Evolutionary conservation across 2,797 vertebrate genomes (phyloP).

Genomic region (Hemibagrus guttatus): DNA sequence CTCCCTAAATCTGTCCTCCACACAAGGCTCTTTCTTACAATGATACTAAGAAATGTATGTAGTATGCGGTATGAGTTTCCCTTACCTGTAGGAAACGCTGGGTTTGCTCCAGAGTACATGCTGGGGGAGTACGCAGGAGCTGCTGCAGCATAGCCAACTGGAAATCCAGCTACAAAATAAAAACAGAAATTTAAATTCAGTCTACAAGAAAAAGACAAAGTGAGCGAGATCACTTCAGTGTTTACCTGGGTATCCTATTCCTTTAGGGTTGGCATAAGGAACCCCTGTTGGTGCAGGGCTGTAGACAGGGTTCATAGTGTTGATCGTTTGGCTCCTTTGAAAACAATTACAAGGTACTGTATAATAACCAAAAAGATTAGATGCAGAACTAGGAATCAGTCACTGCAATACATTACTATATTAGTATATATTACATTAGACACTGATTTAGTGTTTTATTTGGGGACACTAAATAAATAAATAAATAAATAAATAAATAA

Average conservation of each 20-base stretch:
- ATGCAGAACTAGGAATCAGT: neutral
- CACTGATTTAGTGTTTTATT: neutral
- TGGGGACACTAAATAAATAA: too few species aligned
- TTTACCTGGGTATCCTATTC: slow-evolving; percentile 94
- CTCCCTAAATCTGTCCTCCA: neutral
- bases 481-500: too few species aligned
- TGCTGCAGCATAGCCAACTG: slow-evolving; percentile 91
- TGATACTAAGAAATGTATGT: neutral
- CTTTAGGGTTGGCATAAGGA: slow-evolving; percentile 95
- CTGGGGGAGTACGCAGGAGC: slow-evolving; percentile 89
- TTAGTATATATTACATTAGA: neutral
- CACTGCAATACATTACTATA: neutral
- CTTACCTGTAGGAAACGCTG: slow-evolving; percentile 89
- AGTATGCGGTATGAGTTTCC: neutral
- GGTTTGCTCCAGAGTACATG: slow-evolving; percentile 90
- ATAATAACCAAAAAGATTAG: neutral
- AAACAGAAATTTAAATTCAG: neutral
- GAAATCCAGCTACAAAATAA: slow-evolving; percentile 84
- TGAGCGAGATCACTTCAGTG: neutral
- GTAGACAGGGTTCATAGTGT: slow-evolving; percentile 97
- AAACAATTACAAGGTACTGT: slow-evolving; percentile 41
- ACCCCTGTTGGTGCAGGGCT: slow-evolving; percentile 95
- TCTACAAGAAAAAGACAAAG: neutral
- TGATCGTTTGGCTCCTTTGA: slow-evolving; percentile 58
- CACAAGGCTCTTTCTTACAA: neutral